phyloP scores from a whole-genome alignment of 2,113 vertebrate genomes.

The Dolichotis patagonum region DNA sequence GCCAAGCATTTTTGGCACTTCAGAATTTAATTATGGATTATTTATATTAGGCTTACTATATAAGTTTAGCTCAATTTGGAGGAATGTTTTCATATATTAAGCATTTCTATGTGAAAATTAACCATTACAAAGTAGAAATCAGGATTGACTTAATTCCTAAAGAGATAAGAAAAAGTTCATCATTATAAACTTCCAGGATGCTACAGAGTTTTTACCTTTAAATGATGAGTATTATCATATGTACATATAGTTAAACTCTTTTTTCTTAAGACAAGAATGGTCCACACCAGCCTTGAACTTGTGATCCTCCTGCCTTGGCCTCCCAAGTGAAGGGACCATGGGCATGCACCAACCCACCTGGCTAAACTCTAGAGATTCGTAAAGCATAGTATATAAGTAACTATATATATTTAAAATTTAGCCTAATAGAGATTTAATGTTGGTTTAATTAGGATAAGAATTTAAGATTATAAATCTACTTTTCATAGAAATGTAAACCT shows the following conservation, averaged over 20 bases:
- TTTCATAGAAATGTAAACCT: conserved; percentile 53
- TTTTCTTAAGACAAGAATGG: neutral
- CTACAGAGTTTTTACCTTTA: neutral
- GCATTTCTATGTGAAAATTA: conserved; percentile 49
- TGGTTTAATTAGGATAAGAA: conserved; percentile 45
- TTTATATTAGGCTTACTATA: conserved; percentile 7
- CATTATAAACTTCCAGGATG: conserved; percentile 38
- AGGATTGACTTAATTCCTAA: conserved; percentile 11
- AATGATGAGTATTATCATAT: neutral
- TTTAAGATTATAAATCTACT: conserved; percentile 44
- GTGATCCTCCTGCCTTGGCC: neutral
- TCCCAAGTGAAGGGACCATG: neutral
- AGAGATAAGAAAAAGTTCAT: conserved; percentile 12
- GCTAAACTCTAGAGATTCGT: conserved; percentile 37
- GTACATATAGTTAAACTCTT: conserved; percentile 7
- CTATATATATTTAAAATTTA: conserved; percentile 14
- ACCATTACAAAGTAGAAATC: conserved; percentile 45
- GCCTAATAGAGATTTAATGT: conserved; percentile 35
- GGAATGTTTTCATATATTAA: conserved; percentile 47
- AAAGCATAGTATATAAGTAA: neutral
- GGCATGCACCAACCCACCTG: neutral
- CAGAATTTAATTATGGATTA: conserved; percentile 50
- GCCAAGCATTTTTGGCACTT: neutral
- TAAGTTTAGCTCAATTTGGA: conserved; percentile 26
- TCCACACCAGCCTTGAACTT: neutral